Evolutionary conservation across 2,797 vertebrate genomes (phyloP), one percentile per base, ranked within the genome.

Genomic region (Ambastaia sidthimunki): DNA sequence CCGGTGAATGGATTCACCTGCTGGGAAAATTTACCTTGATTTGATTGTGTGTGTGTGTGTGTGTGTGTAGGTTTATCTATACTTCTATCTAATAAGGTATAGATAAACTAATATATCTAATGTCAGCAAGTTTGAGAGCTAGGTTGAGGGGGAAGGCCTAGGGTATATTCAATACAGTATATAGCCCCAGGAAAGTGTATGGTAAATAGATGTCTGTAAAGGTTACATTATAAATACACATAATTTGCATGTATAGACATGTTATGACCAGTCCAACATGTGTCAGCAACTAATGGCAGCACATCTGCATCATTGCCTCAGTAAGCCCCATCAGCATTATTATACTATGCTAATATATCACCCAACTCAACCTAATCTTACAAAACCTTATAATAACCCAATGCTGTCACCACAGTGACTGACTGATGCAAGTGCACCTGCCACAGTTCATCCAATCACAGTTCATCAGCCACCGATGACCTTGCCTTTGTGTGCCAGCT

Each of bases 391-490:
- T 48, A 55, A 55, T 72, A 72, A 79, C n/a, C 48, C 11, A 47
- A 60, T 44, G 57, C 74, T 63, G 76, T 72, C 68, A 52, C 31
- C 47, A 65, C 47, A 28, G 62, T 55, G 57, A 76, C 25, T 66
- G 71, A 84, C 70, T 66, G 63, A 84, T 73, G 57, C 48, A 28
- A 19, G 67, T 63, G 79, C 67, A 68, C 67, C 80, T 37, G 54
- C 34, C 28, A 59, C n/a, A 80, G 55, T 31, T n/a, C n/a, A 48
- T 63, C 76, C 76, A 77, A 77, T 82, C 82, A 82, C 69, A 75
- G 79, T 76, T 80, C n/a, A 74, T 74, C 76, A 82, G 80, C 71
- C 62, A 62, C 71, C 68, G 59, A 47, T 69, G 71, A 76, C 82
- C 41, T 62, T 76, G 34, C 55, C 11, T 44, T 57, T 65, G 59